Evolutionary conservation across 1,140 invertebrate genomes (phyloP).

Genomic region (Bombus cullumanus): DNA sequence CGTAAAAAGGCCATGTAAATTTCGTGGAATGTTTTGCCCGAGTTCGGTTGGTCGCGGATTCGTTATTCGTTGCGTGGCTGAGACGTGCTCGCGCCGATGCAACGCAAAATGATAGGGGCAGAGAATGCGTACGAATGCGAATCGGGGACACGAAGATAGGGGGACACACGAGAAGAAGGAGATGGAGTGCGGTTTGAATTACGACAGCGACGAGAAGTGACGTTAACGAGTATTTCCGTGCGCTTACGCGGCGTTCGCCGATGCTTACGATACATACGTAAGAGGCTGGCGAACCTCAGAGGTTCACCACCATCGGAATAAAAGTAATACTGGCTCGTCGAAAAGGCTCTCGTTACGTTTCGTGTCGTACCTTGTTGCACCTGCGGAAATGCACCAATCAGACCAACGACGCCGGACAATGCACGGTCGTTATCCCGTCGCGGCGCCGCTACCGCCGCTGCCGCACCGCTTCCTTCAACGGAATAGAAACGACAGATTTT

Average conservation of each 20-base stretch:
- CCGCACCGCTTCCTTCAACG: background rate
- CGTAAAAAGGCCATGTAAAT: slow-evolving; percentile 45
- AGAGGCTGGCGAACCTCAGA: slow-evolving; percentile 31
- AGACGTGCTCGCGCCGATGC: background rate
- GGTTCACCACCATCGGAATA: slow-evolving; percentile 26
- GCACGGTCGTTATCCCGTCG: slow-evolving; percentile 55
- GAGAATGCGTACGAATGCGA: slow-evolving; percentile 38
- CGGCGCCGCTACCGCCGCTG: slow-evolving; percentile 17
- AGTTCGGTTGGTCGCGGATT: slow-evolving; percentile 5
- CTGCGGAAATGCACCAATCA: slow-evolving; percentile 53
- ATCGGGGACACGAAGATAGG: background rate
- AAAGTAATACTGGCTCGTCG: slow-evolving; percentile 51
- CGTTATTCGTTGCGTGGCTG: slow-evolving; percentile 27
- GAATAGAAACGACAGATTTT: slow-evolving; percentile 59
- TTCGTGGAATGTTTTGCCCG: slow-evolving; percentile 34
- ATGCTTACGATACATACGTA: slow-evolving; percentile 58
- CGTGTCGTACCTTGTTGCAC: slow-evolving; percentile 48
- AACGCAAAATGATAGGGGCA: slow-evolving; percentile 25
- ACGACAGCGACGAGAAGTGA: slow-evolving; percentile 59
- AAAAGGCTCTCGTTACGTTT: slow-evolving; percentile 67
- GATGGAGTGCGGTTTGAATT: slow-evolving; percentile 46
- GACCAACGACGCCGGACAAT: slow-evolving; percentile 45
- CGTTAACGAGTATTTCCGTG: slow-evolving; percentile 63
- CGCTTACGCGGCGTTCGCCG: slow-evolving; percentile 48
- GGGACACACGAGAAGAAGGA: background rate